Evolutionary conservation across 2,888 invertebrate genomes (phyloP).

Genomic region (Papilio elwesi): DNA sequence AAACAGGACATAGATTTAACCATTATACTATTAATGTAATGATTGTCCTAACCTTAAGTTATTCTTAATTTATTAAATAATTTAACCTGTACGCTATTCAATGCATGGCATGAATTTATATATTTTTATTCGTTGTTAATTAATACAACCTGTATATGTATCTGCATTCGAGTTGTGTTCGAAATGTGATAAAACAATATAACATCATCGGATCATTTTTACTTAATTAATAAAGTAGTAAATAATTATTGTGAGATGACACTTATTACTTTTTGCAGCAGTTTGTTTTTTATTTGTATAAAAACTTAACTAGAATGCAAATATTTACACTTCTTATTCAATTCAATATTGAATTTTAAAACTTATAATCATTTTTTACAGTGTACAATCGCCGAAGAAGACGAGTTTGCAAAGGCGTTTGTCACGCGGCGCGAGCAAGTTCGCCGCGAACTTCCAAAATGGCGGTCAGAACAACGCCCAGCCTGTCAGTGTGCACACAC

Average conservation of each 20-base stretch:
- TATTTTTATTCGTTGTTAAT: not conserved
- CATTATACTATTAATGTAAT: not conserved
- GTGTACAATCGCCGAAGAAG: constrained; percentile 77
- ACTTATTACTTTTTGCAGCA: too few relatives aligned
- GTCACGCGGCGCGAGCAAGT: constrained; percentile 77
- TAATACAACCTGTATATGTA: not conserved
- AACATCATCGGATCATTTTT: too few relatives aligned
- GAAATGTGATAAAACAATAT: too few relatives aligned
- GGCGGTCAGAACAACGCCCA: constrained; percentile 65
- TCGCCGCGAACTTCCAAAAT: constrained; percentile 77
- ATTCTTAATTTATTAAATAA: not conserved
- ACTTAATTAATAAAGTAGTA: too few relatives aligned
- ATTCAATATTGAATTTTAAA: too few relatives aligned
- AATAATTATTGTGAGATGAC: too few relatives aligned
- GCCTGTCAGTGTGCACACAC: constrained; percentile 77
- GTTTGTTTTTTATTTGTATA: too few relatives aligned
- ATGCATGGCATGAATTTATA: not conserved
- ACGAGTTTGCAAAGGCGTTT: constrained; percentile 74
- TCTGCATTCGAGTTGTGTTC: not conserved
- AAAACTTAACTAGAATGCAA: too few relatives aligned
- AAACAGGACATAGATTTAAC: not conserved
- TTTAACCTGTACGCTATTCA: not conserved
- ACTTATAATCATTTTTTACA: constrained; percentile 48
- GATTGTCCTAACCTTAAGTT: not conserved
- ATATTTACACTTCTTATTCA: too few relatives aligned